Evolutionary conservation across 2,113 vertebrate species (phyloP).

Genomic region (Plecturocebus donacophilus): DNA sequence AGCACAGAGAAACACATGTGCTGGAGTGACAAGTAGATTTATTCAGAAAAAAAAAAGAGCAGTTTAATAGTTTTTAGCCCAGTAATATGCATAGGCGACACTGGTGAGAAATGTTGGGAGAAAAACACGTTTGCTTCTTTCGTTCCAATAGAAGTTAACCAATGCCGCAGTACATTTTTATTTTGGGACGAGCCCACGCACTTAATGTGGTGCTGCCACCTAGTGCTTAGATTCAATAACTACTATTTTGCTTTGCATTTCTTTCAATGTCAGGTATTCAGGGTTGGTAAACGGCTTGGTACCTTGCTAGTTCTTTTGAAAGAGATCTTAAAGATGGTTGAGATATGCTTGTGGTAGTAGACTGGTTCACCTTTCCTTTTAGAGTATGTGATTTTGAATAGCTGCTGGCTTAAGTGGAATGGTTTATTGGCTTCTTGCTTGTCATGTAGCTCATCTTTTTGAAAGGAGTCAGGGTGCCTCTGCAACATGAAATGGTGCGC

Average conservation of each 20-base stretch:
- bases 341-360: neutral
- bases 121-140: neutral
- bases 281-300: neutral
- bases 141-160: neutral
- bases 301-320: neutral
- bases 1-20: neutral
- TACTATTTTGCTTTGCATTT: slow-evolving; percentile 41
- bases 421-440: neutral
- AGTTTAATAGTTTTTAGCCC: neutral
- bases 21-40: neutral
- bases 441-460: neutral
- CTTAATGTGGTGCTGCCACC: slow-evolving; percentile 79
- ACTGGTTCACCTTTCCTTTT: neutral
- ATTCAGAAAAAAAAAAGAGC: neutral
- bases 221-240: slow-evolving; percentile 61
- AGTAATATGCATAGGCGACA: neutral
- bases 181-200: neutral
- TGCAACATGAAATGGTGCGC: neutral
- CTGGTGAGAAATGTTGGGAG: neutral
- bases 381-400: neutral
- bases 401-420: neutral
- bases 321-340: neutral
- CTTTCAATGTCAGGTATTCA: neutral
- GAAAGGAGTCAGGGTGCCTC: neutral
- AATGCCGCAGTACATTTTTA: neutral